Conservation (phyloP, 2,113 vertebrate genomes). For the Tamias sibiricus region DNA sequence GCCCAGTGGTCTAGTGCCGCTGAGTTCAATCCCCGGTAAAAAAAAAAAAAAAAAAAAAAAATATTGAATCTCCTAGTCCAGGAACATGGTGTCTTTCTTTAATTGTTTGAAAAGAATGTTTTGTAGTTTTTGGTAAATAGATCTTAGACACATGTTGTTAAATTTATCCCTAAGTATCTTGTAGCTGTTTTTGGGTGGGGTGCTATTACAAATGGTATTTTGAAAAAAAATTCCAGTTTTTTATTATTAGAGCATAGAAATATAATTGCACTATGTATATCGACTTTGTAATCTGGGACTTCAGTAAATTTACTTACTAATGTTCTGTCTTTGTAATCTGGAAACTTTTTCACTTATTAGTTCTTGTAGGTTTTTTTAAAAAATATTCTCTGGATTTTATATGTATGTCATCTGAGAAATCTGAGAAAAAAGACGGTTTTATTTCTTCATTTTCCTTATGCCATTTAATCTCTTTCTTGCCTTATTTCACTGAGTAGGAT, state of each 20-base stretch:
- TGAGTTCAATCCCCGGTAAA: too few relatives aligned
- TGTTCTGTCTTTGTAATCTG: too few relatives aligned
- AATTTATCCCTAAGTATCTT: background rate
- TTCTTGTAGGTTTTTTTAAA: background rate
- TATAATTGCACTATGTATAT: background rate
- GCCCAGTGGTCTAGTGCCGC: too few relatives aligned
- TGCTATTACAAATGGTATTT: background rate
- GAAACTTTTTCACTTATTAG: background rate
- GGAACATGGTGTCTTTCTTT: too few relatives aligned
- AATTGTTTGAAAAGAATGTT: too few relatives aligned
- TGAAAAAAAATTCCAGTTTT: background rate
- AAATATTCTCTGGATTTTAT: constrained; percentile 16
- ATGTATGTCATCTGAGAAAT: background rate
- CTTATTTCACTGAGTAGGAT: background rate
- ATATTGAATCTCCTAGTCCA: background rate
- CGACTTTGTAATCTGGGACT: background rate
- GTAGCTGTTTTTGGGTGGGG: background rate
- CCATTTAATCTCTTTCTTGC: constrained; percentile 1
- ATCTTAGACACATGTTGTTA: background rate
- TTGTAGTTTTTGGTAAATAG: background rate
- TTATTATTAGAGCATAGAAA: background rate
- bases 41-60: too few relatives aligned
- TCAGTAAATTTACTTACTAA: background rate
- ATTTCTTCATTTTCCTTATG: background rate
- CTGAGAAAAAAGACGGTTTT: constrained; percentile 25